Evolutionary conservation across 2,888 invertebrate genomes (phyloP), one percentile per base, ranked within the genome.

Genomic region (Gandaritis pyraliata): DNA sequence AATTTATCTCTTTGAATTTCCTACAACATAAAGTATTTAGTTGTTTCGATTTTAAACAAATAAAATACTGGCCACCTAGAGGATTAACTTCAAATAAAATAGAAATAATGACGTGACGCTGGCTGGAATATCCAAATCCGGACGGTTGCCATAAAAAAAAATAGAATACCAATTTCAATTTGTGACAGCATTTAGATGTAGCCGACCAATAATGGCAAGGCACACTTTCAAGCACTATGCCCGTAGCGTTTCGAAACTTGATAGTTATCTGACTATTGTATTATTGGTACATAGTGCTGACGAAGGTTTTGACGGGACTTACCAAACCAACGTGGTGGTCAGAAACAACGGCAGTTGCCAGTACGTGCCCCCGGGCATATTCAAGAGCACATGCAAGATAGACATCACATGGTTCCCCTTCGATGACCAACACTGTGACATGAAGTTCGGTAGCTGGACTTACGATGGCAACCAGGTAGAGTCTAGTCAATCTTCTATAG

Each of bases 321-420:
- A 96, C 95, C 98, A 98, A 94, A 99, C 99, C 92, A 99, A 99
- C 95, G 98, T 99, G 94, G 98, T 99, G 94, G 98, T 99, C 94
- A 96, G 96, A 94, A 96, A 96, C 95, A 98, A 98, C 95, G 99
- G 99, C 94, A 96, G 96, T 95, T 98, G 98, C 94, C 96, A 98
- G 94, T 99, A 98, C 96, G 97, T 99, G 94, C 99, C 99, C 88
- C 99, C 99, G 91, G 99, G 99, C 93, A 99, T 99, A 94, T 98
- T 99, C 96, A 99, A 98, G 96, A 98, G 98, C 95, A 99, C 99
- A 94, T 99, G 99, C 96, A 98, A 98, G 95, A 99, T 99, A 94
- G 98, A 99, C 95, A 99, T 99, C 96, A 98, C 98, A 93, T 99
- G 99, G 99, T 99, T 99, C 95, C 99, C 99, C 93, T 99, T 99